These are phyloP conservation scores for Lepidurus packardi DNA, from an alignment of 1,140 invertebrate genomes.

Conservation along the genomic window DNA sequence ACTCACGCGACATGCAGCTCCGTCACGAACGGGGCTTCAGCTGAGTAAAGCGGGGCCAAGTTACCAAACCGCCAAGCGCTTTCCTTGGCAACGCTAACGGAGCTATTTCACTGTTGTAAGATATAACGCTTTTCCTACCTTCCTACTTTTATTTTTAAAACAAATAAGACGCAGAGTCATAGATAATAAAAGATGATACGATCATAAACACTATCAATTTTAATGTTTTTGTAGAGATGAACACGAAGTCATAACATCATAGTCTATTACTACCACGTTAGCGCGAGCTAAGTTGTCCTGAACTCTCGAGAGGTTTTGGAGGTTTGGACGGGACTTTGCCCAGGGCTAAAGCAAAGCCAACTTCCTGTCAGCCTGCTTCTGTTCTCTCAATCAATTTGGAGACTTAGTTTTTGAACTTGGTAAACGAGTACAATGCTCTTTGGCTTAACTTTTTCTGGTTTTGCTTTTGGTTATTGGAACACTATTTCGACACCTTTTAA, in stretches of 20 bases:
- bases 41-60: slow-evolving; percentile 3
- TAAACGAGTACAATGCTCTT: background rate
- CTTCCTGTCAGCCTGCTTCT: slow-evolving; percentile 17
- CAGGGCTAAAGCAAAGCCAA: background rate
- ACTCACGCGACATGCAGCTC: slow-evolving; percentile 20
- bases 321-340: background rate
- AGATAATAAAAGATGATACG: background rate
- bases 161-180: background rate
- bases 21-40: slow-evolving; percentile 12
- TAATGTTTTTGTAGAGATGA: background rate
- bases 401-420: background rate
- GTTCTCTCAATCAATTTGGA: slow-evolving; percentile 16
- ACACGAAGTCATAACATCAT: background rate
- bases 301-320: background rate
- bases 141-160: background rate
- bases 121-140: background rate
- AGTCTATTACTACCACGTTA: background rate
- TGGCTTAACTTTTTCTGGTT: background rate
- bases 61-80: background rate
- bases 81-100: no score
- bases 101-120: no score
- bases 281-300: background rate
- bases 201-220: no score
- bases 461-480: background rate
- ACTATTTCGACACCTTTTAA: no score